phyloP scores from a whole-genome alignment of 2,797 vertebrate genomes.

The Micrastur ruficollis region DNA sequence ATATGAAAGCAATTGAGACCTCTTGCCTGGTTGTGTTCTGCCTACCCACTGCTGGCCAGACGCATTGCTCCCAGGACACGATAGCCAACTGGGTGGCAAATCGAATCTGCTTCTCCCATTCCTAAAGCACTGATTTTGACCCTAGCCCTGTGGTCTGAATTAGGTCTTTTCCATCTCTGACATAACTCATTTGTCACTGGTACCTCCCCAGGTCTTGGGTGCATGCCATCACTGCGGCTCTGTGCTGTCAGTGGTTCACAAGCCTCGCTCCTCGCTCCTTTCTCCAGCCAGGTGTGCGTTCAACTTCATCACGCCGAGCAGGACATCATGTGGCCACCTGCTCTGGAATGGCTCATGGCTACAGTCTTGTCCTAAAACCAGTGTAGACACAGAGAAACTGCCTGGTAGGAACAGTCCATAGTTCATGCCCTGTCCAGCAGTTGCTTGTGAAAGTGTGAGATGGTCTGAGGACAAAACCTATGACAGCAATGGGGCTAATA shows the following conservation, averaged over 20 bases:
- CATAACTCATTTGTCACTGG: neutral
- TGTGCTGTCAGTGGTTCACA: accelerated
- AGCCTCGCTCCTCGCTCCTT: neutral
- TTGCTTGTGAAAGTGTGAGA: neutral
- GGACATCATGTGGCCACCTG: neutral
- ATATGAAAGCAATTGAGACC: neutral
- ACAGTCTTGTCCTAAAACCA: neutral
- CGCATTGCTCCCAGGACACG: neutral
- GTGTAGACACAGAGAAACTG: neutral
- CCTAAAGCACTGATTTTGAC: neutral
- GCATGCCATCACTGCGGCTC: neutral
- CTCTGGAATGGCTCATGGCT: neutral
- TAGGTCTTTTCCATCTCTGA: neutral
- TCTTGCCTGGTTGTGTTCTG: neutral
- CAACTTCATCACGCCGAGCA: accelerated
- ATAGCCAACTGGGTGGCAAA: neutral
- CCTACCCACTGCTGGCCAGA: neutral
- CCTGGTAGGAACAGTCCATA: neutral
- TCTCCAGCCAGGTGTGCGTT: neutral
- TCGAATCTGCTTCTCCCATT: neutral
- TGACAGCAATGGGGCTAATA: neutral
- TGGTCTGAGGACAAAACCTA: neutral
- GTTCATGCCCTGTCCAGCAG: neutral
- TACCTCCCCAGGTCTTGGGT: neutral
- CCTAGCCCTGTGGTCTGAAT: neutral